Evolutionary conservation across 2,113 vertebrate species (phyloP).

Genomic region (Xiphophorus couchianus): DNA sequence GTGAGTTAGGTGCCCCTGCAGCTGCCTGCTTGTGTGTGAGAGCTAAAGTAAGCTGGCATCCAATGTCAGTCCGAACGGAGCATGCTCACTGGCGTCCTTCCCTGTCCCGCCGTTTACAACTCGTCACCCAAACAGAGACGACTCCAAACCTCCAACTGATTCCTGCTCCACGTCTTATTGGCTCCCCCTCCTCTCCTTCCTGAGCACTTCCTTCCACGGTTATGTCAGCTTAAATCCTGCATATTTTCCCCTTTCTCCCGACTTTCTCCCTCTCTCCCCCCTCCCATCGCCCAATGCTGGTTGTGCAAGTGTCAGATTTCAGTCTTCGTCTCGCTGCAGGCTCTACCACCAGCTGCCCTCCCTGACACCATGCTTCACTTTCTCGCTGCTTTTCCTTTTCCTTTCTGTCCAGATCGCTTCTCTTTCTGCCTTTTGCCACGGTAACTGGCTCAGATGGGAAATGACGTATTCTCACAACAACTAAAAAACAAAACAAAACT

Average conservation of each 20-base stretch:
- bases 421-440: background rate
- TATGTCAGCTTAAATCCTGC: conserved; percentile 15
- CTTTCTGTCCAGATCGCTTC: background rate
- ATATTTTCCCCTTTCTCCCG: conserved; percentile 40
- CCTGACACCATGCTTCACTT: conserved; percentile 56
- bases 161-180: background rate
- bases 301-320: conserved; percentile 73
- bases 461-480: background rate
- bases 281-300: conserved; percentile 32
- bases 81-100: conserved; percentile 50
- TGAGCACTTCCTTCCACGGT: background rate
- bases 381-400: conserved; percentile 27
- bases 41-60: conserved; percentile 43
- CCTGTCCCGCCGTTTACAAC: conserved; percentile 3
- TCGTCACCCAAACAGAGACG: background rate
- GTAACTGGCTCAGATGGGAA: background rate
- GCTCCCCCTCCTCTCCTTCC: background rate
- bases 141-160: background rate
- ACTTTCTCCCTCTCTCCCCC: conserved; percentile 20
- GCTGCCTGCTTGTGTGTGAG: conserved; percentile 52
- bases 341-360: conserved; percentile 68
- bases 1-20: conserved; percentile 58
- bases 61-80: conserved; percentile 58
- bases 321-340: conserved; percentile 61
- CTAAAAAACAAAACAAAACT: background rate